Conservation (phyloP, 2,113 vertebrate genomes). For the Nestor notabilis region DNA sequence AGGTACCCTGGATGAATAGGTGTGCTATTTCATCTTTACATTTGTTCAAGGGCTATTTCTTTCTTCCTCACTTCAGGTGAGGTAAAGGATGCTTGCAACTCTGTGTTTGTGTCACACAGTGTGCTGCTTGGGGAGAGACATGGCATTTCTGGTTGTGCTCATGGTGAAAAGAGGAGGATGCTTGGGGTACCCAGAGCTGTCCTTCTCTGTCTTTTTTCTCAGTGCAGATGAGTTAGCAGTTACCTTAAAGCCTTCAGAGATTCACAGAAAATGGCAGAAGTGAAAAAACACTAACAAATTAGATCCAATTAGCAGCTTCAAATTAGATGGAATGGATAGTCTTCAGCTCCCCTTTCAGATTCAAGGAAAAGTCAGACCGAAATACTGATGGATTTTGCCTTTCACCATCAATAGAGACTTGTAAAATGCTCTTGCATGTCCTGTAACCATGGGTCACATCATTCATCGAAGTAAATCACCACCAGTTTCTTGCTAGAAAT, state of each 20-base stretch:
- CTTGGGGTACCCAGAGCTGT: not conserved
- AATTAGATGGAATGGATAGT: not conserved
- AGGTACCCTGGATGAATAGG: not conserved
- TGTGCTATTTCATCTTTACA: not conserved
- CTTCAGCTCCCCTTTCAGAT: not conserved
- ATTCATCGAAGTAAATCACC: not conserved
- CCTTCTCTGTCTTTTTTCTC: not conserved
- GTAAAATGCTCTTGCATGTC: not conserved
- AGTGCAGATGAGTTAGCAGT: not conserved
- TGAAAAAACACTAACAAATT: not conserved
- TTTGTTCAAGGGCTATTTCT: not conserved
- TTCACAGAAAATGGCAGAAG: not conserved
- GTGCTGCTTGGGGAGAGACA: not conserved
- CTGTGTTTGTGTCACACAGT: fast-evolving
- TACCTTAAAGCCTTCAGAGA: not conserved
- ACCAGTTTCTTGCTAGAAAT: not conserved
- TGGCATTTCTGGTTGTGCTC: not conserved
- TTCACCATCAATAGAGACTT: not conserved
- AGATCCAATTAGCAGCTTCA: not conserved
- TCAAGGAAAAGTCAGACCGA: not conserved
- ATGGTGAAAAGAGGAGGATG: not conserved
- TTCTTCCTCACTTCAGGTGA: not conserved
- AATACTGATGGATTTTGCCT: not conserved
- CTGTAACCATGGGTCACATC: not conserved
- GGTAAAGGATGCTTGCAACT: not conserved